Evolutionary conservation across 2,888 invertebrate genomes (phyloP), one percentile per base, ranked within the genome.

Genomic region (Luperina nickerlii): DNA sequence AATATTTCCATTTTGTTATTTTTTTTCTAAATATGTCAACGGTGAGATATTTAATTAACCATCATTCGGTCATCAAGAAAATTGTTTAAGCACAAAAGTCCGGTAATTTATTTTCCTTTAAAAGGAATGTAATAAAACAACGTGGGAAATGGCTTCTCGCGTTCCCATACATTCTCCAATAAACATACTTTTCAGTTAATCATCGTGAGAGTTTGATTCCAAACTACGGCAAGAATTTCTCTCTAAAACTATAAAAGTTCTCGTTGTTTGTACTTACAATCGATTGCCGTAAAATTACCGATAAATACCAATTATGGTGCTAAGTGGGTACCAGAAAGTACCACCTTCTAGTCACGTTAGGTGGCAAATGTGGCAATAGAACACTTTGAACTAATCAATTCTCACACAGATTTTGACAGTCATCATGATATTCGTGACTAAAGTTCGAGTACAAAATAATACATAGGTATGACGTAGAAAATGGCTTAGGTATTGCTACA

Each of bases 261-360:
- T 62, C n/a, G n/a, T 57, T 83, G 78, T 76, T 68, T 38, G 76
- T 78, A 86, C 78, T 87, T 77, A 80, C 20, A 32, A 15, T 4
- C 60, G 57, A 84, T 84, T 82, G 66, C 73, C 38, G 68, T 78
- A 38, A 83, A 85, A 82, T 89, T 81, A 62, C 77, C 27, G 18
- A n/a, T 73, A 83, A 79, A 83, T 67, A 82, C 71, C 89, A 81
- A 86, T 89, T 82, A 85, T 38, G 57, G 75, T 63, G 76, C 85
- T 81, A 84, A 86, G 84, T 86, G 72, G 76, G 87, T 70, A 81
- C 78, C 70, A 81, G 81, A 88, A 81, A 80, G 83, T 88, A 65
- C 82, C 80, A 87, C 86, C 76, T 78, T 76, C 75, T 73, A 79
- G 82, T 82, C 78, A 81, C 82, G 79, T 83, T 70, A 78, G 76